A percentile compares a stretch with the other conserved stretches of the same genome.
Conservation (phyloP, 35 echinoderm and acorn worm species). For the Diadema setosum region DNA sequence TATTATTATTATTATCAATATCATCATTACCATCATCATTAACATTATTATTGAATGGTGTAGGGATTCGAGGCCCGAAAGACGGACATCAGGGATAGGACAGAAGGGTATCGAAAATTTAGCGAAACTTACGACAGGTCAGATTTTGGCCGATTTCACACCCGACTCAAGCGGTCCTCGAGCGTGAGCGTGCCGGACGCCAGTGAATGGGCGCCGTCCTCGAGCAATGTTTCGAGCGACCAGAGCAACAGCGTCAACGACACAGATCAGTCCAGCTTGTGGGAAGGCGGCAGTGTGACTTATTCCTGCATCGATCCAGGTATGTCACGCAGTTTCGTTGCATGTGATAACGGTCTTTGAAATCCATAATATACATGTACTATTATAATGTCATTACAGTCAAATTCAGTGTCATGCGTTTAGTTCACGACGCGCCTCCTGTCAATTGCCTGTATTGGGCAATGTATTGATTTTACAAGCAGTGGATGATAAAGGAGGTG, state of each 20-base stretch:
- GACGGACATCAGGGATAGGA: not conserved
- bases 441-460: no score
- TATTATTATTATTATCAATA: no score
- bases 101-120: not conserved
- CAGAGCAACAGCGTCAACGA: not conserved
- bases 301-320: not conserved
- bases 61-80: conserved; percentile 11
- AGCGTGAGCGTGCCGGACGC: not conserved
- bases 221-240: not conserved
- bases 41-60: no score
- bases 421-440: no score
- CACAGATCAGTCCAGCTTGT: not conserved
- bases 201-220: not conserved
- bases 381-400: not conserved
- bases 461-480: no score
- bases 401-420: not conserved
- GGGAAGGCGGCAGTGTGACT: not conserved
- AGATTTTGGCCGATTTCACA: not conserved
- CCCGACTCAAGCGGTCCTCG: not conserved
- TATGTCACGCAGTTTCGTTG: not conserved
- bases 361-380: not conserved
- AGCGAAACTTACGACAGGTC: not conserved
- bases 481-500: not conserved
- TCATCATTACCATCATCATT: no score
- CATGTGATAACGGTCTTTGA: not conserved